Base-by-base conservation (phyloP, 1,140 invertebrate species). In the Lasioglossum baleicum region DNA sequence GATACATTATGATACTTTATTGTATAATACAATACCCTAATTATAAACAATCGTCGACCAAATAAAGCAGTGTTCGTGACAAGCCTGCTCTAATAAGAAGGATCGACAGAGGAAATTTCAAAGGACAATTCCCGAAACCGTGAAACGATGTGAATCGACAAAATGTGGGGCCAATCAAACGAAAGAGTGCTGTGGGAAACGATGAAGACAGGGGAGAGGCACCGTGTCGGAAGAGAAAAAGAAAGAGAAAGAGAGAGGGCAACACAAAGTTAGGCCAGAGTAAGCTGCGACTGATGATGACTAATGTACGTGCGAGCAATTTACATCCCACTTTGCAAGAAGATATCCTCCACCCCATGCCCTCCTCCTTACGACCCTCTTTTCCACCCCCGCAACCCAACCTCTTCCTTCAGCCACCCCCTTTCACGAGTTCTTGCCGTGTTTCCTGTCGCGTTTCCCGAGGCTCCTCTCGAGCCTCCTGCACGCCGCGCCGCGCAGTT, bases 281-380 rank as follows among this genome's bases (percentile, higher is more conserved):
- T 40, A 84, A 78, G 84, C 84, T 86, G 75, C 83, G 84, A 88
- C 83, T 88, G 88, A 88, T 88, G 88, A 88, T 88, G 88, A 89
- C 88, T 88, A 89, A 88, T 88, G 88, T 85, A 78, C 84, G 77
- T 77, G 77, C 83, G 74, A 83, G 87, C 86, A 88, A 89, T 89
- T 88, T 89, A 89, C 87, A 89, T 88, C 83, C 83, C 86, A 74
- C 81, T 87, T 86, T 86, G 65, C 81, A 80, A 83, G 75, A 65
- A 84, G 82, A 84, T 87, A 84, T 83, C 79, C 85, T 80, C 51
- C 61, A 53, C 68, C 79, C 60, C 31, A 15, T 53, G 67, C 53
- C 58, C 42, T 72, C 48, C 79, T 77, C 72, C 78, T 75, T 64
- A 51, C 75, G 56, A 83, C 83, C 81, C 76, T 72, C 60, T 66